Base-by-base conservation (phyloP, 2,888 invertebrate species). In the Agrotis segetum region DNA sequence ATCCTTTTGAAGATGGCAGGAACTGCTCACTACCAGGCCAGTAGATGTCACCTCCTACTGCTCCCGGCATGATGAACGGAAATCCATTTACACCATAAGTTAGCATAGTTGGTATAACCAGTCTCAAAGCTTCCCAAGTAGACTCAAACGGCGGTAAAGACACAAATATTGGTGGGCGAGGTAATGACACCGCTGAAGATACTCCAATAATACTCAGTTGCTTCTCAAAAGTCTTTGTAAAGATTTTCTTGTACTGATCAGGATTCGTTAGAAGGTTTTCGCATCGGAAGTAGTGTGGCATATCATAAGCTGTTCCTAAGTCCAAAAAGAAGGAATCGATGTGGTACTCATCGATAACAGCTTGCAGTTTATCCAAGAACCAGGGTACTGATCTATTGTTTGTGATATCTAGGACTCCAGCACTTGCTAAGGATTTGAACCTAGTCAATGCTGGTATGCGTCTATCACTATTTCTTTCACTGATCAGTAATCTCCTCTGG, bases 51-150 rank as follows among this genome's bases (percentile, higher is more conserved):
- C 99, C 99, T 0, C 99, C 99, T 0, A 99, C 98, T 6, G 99
- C 98, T 0, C 99, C 99, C 0, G 99, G 99, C 96, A 99, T 97
- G 56, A 99, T 97, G 87, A 99, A 99, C 0, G 99, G 99, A 92
- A 98, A 99, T 0, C 99, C 99, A 63, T 98, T 97, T 29, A 99
- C 97, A 0, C 99, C 99, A 83, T 99, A 98, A 0, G 98, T 98
- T 29, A 99, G 93, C 71, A 99, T 98, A 0, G 99, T 98, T 0
- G 99, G 99, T 84, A 99, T 98, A 0, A 99, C 97, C 13, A 97
- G 97, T 76, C 97, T 97, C 21, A 99, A 94, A 0, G 98, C 98
- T 64, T 97, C 97, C 99, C 99, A 99, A 0, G 98, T 97, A 0
- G 99, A 98, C 75, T 98, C 97, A 67, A 98, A 98, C 0, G 98